Conservation (phyloP, 2,113 vertebrate genomes). For the Phodopus roborovskii region DNA sequence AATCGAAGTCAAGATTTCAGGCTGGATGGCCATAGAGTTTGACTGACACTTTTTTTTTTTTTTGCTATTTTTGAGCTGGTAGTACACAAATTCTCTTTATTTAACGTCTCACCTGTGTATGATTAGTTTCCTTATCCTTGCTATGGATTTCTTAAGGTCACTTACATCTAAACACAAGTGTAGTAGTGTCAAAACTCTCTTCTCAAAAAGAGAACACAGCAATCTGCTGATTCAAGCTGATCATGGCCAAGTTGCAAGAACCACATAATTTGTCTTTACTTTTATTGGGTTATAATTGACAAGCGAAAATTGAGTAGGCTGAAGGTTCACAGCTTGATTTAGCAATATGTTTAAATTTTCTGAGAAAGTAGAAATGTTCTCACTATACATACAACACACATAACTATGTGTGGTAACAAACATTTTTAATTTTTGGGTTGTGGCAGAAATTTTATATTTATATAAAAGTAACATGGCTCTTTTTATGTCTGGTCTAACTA, state of each 20-base stretch:
- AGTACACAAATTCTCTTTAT: neutral
- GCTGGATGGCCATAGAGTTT: neutral
- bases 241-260: neutral
- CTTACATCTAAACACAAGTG: neutral
- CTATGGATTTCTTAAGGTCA: neutral
- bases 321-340: neutral
- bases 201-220: neutral
- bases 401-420: neutral
- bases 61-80: neutral
- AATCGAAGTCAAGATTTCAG: neutral
- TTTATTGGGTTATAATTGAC: neutral
- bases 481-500: conserved; percentile 1
- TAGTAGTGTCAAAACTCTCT: neutral
- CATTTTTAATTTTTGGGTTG: neutral
- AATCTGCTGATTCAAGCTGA: neutral
- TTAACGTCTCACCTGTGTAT: neutral
- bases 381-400: neutral
- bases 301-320: neutral
- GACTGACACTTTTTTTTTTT: too few relatives aligned
- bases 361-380: neutral
- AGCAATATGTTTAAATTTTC: neutral
- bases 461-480: too few relatives aligned
- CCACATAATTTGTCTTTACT: neutral
- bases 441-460: neutral
- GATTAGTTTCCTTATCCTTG: conserved; percentile 3